Base-by-base conservation (phyloP, 2,888 invertebrate genomes). In the Drosophila paucipuncta region DNA sequence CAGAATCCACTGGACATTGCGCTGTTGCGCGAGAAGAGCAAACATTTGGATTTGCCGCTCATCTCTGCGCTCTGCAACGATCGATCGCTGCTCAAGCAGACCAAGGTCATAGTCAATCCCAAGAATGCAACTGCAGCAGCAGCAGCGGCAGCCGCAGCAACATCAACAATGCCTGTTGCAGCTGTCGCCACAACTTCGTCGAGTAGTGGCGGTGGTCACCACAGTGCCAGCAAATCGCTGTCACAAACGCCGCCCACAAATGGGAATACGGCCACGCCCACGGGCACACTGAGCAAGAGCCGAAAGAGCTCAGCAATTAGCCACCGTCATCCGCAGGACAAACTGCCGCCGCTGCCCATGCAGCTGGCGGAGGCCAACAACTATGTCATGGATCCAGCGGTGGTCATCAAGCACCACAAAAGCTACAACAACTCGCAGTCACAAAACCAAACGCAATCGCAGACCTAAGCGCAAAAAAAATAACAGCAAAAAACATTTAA, bases 11-110 rank as follows among this genome's bases (percentile, higher is more conserved):
- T 96, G 76, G 98, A 98, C 93, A 97, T 98, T 89, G 96, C 96
- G 91, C 96, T 97, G 82, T 94, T 98, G 74, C 95, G 97, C 69
- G 97, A 97, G 94, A 97, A 97, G 94, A 97, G 97, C 94, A 96
- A 96, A 92, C 97, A 97, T 92, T 94, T 98, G 91, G 98, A 98
- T 94, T 94, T 98, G 93, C 98, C 98, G 28, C 94, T 99, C 73
- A 98, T 98, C 91, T 97, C 98, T 71, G 98, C 98, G 18, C 94
- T 98, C 83, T 98, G 98, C 94, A 98, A 98, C 92, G 98, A 98
- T 93, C 95, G 97, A 69, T 97, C 97, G 71, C 95, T 98, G 90
- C 94, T 97, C 70, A 97, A 97, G 93, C 97, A 97, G 94, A 97
- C 97, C 60, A 97, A 97, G 93, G 97, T 97, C 30, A 97, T 97